Evolutionary conservation across 1,140 invertebrate species (phyloP), one percentile per base, ranked within the genome.

Genomic region (Hypothenemus hampei): DNA sequence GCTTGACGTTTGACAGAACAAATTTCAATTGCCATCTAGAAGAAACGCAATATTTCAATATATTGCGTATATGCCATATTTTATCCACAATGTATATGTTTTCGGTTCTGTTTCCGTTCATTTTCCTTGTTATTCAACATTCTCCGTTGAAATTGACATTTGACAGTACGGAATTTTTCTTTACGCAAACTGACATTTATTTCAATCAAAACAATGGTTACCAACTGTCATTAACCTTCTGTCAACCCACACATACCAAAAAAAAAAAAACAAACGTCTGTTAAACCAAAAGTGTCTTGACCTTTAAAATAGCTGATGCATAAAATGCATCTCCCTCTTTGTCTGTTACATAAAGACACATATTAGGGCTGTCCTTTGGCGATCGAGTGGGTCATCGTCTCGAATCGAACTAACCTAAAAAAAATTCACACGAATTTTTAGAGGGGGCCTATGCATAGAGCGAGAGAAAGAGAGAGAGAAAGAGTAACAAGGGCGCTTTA

Each of bases 301-400:
- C 55, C 55, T 57, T 31, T 50, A 50, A 57, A 57, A 57, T 57
- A 50, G 44, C 41, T 39, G 39, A 57, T 44, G 55, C 47, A 57
- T 57, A 57, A 57, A 50, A 37, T n/a, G 22, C 23, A 35, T 5
- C 11, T 48, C 26, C n/a, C 1, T 48, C 45, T 35, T 15, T 35
- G 8, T 48, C 35, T 5, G 26, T 20, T n/a, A n/a, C 39, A 36
- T 36, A 11, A 13, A 36, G 5, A 11, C 15, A 6, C 35, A 7
- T 11, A 29, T 29, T 16, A 37, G 35, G 40, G 18, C 16, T 21
- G 15, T 26, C 26, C 26, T 29, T 19, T 11, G 2, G 36, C 36
- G 11, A 5, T 26, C 33, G 49, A 23, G 13, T 19, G 31, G 47
- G 47, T 37, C 18, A 49, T 23, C 26, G 35, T 37, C 31, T n/a